Conservation (phyloP, 2,113 vertebrate genomes). For the Grammomys surdaster region DNA sequence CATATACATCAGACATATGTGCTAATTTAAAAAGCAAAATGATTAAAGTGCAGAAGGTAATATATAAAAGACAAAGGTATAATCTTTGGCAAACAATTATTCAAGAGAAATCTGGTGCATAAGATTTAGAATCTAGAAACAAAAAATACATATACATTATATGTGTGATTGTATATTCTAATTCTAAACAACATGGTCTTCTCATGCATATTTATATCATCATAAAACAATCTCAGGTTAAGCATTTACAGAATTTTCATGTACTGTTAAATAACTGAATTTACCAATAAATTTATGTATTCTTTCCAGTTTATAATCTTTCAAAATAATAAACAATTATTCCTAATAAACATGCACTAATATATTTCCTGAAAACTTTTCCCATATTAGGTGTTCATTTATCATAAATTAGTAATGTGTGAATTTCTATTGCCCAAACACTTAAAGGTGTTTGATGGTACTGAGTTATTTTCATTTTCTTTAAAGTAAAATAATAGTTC, state of each 20-base stretch:
- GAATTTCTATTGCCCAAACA: not conserved
- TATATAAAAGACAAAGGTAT: not conserved
- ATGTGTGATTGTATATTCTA: not conserved
- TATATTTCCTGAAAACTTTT: not conserved
- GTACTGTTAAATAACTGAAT: not conserved
- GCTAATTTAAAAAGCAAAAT: not conserved
- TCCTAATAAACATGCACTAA: not conserved
- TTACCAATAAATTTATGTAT: not conserved
- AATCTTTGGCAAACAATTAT: not conserved
- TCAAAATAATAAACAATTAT: not conserved
- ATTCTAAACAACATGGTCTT: constrained; percentile 12
- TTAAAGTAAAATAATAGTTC: not conserved
- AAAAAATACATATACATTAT: not conserved
- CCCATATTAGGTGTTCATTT: not conserved
- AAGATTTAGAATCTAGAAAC: not conserved
- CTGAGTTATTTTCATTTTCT: not conserved
- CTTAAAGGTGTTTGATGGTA: not conserved
- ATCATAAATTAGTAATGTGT: not conserved
- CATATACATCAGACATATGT: not conserved
- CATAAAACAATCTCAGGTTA: not conserved
- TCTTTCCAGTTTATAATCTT: not conserved
- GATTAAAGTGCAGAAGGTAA: not conserved
- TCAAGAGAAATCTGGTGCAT: not conserved
- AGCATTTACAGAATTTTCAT: not conserved
- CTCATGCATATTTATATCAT: not conserved